A percentile compares a stretch with the other conserved stretches of the same genome.
phyloP scores from a whole-genome alignment of 2,797 vertebrate species.

The Glyptemys insculpta region DNA sequence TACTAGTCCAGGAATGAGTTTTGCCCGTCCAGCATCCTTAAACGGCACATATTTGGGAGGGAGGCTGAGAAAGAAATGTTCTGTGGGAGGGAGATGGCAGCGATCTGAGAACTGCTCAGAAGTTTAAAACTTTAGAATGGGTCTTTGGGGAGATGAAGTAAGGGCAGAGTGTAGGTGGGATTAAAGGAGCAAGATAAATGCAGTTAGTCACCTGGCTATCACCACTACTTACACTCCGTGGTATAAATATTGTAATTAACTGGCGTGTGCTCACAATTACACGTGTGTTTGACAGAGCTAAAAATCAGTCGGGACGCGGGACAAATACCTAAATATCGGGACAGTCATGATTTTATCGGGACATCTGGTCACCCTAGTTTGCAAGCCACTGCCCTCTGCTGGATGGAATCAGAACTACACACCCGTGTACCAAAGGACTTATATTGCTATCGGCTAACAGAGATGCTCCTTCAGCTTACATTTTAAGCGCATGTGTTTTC shows the following conservation, averaged over 20 bases:
- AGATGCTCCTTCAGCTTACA: fast-evolving
- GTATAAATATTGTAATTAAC: background rate
- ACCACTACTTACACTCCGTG: background rate
- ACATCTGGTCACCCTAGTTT: too few species aligned
- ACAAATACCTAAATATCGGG: too few species aligned
- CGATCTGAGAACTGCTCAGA: background rate
- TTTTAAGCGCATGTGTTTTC: background rate
- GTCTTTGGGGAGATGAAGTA: background rate
- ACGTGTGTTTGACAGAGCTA: too few species aligned
- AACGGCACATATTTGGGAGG: background rate
- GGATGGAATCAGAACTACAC: background rate
- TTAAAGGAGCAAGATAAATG: background rate
- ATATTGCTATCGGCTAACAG: background rate
- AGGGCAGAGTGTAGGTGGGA: background rate
- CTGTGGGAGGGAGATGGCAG: background rate
- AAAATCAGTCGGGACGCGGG: too few species aligned
- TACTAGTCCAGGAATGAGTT: background rate
- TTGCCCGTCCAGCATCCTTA: background rate
- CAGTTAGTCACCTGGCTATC: background rate
- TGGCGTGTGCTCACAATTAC: background rate
- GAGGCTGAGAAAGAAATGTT: background rate
- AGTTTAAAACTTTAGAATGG: background rate
- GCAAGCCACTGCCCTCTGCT: background rate
- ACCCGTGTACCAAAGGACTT: background rate
- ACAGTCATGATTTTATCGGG: too few species aligned